Percentiles rank a stretch among this genome's conserved stretches.
Evolutionary conservation across 2,113 vertebrate genomes (phyloP).

Genomic region (Psittacus erithacus): DNA sequence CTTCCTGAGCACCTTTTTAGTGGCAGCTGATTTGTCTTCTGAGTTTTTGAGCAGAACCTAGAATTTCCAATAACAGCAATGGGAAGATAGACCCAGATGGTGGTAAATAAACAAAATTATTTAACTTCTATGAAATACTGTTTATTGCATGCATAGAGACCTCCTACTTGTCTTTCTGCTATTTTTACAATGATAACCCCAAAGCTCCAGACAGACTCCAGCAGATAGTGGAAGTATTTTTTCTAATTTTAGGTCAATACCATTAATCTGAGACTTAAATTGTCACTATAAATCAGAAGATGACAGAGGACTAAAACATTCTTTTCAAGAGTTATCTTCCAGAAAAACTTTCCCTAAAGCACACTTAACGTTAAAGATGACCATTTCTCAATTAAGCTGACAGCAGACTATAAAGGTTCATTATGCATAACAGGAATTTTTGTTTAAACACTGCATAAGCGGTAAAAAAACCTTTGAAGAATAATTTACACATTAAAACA

Average conservation of each 20-base stretch:
- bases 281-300: not conserved
- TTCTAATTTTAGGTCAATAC: not conserved
- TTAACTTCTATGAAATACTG: not conserved
- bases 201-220: not conserved
- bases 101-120: not conserved
- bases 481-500: conserved; percentile 12
- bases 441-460: not conserved
- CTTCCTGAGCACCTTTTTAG: not conserved
- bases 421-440: not conserved
- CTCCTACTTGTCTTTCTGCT: not conserved
- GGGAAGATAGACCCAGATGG: not conserved
- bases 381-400: not conserved
- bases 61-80: not conserved
- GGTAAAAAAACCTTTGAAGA: not conserved
- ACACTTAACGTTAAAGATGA: not conserved
- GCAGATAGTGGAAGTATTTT: not conserved
- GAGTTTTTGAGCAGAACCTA: not conserved
- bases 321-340: not conserved
- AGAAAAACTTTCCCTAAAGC: not conserved
- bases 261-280: not conserved
- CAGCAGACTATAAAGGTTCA: not conserved
- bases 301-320: not conserved
- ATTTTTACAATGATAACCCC: not conserved
- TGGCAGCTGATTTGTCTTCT: not conserved
- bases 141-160: not conserved